Base-by-base conservation (phyloP, 2,797 vertebrate species). In the Eutrigla gurnardus region DNA sequence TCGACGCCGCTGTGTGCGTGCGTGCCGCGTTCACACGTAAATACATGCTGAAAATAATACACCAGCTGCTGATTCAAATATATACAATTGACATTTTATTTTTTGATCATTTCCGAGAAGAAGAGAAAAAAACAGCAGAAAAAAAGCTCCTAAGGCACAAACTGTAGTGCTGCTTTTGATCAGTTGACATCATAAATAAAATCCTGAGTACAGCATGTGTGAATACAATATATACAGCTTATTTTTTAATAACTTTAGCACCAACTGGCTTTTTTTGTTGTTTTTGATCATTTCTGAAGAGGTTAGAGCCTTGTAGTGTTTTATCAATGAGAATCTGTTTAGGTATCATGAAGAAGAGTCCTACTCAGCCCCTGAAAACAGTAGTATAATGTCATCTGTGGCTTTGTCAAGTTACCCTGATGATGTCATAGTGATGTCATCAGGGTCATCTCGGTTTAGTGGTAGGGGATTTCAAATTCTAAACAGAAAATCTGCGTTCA, bases 131-230 rank as follows among this genome's bases (percentile, higher is more conserved):
- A 45, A 50, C 14, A 25, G 25, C 25, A 25, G 25, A 25, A 25
- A 70, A 67, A 77, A 78, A 25, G 33, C 5, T 80, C 40, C 49
- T 58, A 70, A 61, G 46, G 60, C 65, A 80, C 66, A 70, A 49
- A 76, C 11, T 47, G 37, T n/a, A 37, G 63, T 54, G 39, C 72
- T 70, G 65, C 57, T 47, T 73, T 53, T 62, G 45, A 64, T 68
- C 67, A 76, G 9, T 61, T 52, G 46, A 73, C 53, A 63, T 65
- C 73, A 86, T 86, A 84, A 88, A 88, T 85, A 52, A 52, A 78
- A 47, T 77, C 80, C 77, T 84, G 80, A 84, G 78, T 62, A 82
- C 65, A 66, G 42, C 53, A 45, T 7, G 40, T 54, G 33, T 42
- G 36, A 32, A 58, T 46, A 82, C 25, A 78, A 77, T 72, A 81